phyloP scores from a whole-genome alignment of 2,797 vertebrate species.

The Acomys russatus region DNA sequence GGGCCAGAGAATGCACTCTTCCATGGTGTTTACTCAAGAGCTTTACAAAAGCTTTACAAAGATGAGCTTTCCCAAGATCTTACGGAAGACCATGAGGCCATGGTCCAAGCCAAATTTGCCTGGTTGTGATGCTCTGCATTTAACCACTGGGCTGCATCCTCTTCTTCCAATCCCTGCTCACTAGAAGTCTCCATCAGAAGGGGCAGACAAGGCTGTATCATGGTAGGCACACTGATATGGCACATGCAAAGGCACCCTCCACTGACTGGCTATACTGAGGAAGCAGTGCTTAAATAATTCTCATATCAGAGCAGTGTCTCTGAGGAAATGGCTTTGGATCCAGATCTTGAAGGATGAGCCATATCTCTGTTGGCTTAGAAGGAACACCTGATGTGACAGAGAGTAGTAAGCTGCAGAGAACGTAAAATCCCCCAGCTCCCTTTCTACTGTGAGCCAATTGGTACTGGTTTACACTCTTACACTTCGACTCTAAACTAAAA shows the following conservation, averaged over 20 bases:
- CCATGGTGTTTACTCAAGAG: neutral
- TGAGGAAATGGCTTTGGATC: neutral
- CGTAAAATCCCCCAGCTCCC: constrained; percentile 11
- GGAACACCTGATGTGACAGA: neutral
- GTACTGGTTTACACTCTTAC: constrained; percentile 18
- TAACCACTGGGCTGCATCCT: neutral
- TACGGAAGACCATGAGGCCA: neutral
- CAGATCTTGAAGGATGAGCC: neutral
- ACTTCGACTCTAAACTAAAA: constrained; percentile 49
- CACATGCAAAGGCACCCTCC: neutral
- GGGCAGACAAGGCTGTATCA: neutral
- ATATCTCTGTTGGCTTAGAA: constrained; percentile 3
- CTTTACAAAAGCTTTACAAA: neutral
- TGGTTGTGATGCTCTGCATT: neutral
- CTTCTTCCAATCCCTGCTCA: neutral
- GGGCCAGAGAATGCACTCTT: neutral
- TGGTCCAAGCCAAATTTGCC: neutral
- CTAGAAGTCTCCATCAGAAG: neutral
- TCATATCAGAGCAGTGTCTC: neutral
- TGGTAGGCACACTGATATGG: neutral
- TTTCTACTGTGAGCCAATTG: constrained; percentile 45
- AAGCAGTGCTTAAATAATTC: constrained; percentile 1
- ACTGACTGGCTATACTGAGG: neutral
- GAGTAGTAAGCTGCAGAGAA: neutral
- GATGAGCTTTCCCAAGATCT: constrained; percentile 13